A percentile compares a stretch with the other conserved stretches of the same genome.
Conservation (phyloP, 2,797 vertebrate genomes). For the Amblyopsis hoosieri region DNA sequence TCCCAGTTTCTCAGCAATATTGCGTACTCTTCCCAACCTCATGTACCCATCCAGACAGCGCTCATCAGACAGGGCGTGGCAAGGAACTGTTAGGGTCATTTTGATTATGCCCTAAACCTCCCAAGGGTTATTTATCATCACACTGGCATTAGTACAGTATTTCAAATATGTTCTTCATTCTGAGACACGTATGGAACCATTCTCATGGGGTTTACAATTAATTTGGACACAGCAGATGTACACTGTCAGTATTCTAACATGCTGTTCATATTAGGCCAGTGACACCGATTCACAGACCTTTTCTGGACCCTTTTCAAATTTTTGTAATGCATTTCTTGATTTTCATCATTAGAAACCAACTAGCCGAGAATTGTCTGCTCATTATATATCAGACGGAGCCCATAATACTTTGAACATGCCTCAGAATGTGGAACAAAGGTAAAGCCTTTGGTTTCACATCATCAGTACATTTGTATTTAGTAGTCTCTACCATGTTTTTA, state of each 20-base stretch:
- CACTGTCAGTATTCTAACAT: background rate
- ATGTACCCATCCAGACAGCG: background rate
- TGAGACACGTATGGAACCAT: background rate
- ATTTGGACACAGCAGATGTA: background rate
- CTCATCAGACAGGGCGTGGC: background rate
- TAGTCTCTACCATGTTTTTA: constrained; percentile 14
- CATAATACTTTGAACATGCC: background rate
- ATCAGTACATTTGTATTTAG: background rate
- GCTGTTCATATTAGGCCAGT: background rate
- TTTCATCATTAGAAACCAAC: background rate
- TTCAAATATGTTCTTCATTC: background rate
- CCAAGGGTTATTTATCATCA: background rate
- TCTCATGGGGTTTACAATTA: background rate
- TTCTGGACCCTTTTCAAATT: background rate
- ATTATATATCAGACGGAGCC: background rate
- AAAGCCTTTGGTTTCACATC: background rate
- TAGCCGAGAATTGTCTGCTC: background rate
- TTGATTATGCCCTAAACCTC: no score
- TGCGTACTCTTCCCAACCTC: background rate
- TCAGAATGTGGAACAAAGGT: background rate
- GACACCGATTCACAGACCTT: background rate
- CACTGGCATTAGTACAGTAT: background rate
- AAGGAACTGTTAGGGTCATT: background rate
- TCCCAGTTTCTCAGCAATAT: no score
- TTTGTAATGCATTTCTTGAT: background rate